Base-by-base conservation (phyloP, 2,888 invertebrate species). In the Biston stratarius region DNA sequence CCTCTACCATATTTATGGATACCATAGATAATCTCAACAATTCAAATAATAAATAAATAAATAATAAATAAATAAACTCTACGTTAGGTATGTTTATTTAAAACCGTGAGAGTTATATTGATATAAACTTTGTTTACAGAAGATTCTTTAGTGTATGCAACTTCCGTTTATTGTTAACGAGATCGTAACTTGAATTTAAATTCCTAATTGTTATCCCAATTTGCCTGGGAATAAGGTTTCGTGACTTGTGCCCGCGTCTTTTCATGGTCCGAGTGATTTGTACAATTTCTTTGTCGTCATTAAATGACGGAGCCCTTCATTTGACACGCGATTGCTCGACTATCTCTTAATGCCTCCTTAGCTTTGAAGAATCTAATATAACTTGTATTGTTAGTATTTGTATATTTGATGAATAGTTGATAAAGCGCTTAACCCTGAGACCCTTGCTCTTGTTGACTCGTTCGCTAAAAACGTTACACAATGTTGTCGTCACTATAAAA, bases 101-200 rank as follows among this genome's bases (percentile, higher is more conserved):
- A 38, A 38, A 34, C 36, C 45, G 24, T 61, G 52, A 40, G 45
- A 60, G 33, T 11, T 52, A 24, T 61, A 38, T 36, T 15, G 52
- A n/a, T 24, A 55, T 8, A 11, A 42, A 12, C 12, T 8, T 8
- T 42, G 24, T 55, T 33, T 24, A 42, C 12, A 44, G 42, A 12
- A 42, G 33, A 24, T 38, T 36, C 14, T 33, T 8, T 12, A 55
- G 33, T 47, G n/a, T 58, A 42, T 15, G 61, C 38, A 40, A 63
- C 62, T 61, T 69, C 65, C 60, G 64, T 65, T 64, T 51, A 69
- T 67, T 69, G 70, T 70, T 45, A 33, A 24, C n/a, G 34, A 38
- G 60, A 53, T 61, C 65, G 68, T 64, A 58, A 52, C 38, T 53
- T 61, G 70, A 70, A 72, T 72, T 64, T 66, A 57, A 70, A 72